Evolutionary conservation across 2,113 vertebrate species (phyloP), one percentile per base, ranked within the genome.

Genomic region (Lates calcarifer): DNA sequence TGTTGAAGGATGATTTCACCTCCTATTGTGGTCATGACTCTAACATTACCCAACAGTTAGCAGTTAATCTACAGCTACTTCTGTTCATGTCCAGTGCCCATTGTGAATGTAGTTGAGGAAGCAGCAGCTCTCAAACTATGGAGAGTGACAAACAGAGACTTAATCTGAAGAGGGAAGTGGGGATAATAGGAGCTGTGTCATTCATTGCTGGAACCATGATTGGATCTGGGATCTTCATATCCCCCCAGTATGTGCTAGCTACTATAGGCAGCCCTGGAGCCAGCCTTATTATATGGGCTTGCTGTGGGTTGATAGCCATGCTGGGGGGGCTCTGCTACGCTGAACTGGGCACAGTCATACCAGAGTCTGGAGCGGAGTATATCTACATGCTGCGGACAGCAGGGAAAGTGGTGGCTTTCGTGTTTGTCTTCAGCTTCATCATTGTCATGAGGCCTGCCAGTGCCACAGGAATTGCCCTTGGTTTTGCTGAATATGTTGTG

Each of bases 131-230:
- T 77, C 22, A 14, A 1, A 79, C 7, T 4, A 94, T 94, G 87
- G 69, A 73, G 18, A 31, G 37, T 17, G 64, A 82, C 24, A 33
- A 74, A 26, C 22, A 82, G 9, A 68, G 37, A 65, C 47, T 95
- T 5, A 89, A 64, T 20, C 79, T 95, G 72, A 90, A 91, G 75
- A 83, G 92, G 31, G 91, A 93, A 29, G 76, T 95, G 24, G 94
- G 94, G 41, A 45, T 97, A 43, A 85, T 96, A 35, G 96, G 95
- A 0, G 85, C 94, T 0, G 86, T 96, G 69, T 97, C 96, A 12
- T 93, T 98, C 79, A 95, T 96, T 17, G 93, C 94, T 14, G 96
- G 97, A 5, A 96, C 94, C 14, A 96, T 97, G 95, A 96, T 97
- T 0, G 95, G 96, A 65, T 96, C 96, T 0, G 96, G 97, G 56